Percentiles rank a stretch among this genome's conserved stretches.
These are phyloP conservation scores for Mesorhabditis spiculigera DNA, from an alignment of 2,888 invertebrate species.

Conservation along the genomic window DNA sequence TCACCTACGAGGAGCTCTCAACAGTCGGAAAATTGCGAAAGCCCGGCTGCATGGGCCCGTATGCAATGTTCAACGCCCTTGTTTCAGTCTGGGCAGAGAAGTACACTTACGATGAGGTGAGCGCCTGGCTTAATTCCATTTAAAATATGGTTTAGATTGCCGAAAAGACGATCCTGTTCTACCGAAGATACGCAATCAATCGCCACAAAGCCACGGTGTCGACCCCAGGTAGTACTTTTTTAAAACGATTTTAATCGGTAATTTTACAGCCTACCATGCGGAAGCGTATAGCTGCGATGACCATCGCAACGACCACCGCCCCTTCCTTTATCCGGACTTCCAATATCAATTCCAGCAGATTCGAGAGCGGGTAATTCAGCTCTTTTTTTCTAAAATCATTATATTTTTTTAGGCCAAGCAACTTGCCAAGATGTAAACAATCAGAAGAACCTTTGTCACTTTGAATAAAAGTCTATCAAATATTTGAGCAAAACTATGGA, in stretches of 20 bases:
- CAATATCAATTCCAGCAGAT: constrained; percentile 48
- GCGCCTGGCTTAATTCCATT: constrained; percentile 9
- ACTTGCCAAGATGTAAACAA: no score
- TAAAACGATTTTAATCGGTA: not conserved
- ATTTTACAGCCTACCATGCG: constrained; percentile 74
- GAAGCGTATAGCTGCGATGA: constrained; percentile 88
- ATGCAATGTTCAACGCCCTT: constrained; percentile 89
- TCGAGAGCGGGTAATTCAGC: constrained; percentile 24
- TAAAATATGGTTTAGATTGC: constrained; percentile 71
- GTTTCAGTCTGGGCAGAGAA: constrained; percentile 74
- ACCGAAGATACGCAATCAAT: constrained; percentile 90
- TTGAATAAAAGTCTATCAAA: no score
- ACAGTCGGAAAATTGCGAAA: constrained; percentile 83
- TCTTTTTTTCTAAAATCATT: no score
- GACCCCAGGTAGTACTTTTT: constrained; percentile 69
- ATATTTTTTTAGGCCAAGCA: no score
- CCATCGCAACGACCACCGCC: constrained; percentile 82
- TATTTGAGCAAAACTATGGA: no score
- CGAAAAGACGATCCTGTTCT: constrained; percentile 87
- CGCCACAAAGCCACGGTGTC: constrained; percentile 97
- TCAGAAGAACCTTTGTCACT: no score
- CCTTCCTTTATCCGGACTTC: constrained; percentile 75
- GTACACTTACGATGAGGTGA: constrained; percentile 39
- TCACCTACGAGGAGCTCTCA: constrained; percentile 87
- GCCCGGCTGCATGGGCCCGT: constrained; percentile 74